These are phyloP conservation scores for Heliconius congener DNA, from an alignment of 1,140 invertebrate species.

Conservation along the genomic window DNA sequence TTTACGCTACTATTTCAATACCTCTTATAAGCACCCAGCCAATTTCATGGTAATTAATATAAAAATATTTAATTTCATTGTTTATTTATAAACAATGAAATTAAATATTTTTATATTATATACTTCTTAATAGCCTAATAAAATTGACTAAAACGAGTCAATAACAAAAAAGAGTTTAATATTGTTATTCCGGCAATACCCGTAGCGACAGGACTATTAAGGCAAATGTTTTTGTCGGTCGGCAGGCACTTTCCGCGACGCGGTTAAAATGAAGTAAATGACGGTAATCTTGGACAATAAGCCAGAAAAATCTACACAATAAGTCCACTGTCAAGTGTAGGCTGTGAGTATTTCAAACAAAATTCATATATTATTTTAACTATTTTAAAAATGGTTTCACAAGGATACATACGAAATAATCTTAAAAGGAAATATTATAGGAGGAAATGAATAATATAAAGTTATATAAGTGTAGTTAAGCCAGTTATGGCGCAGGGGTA, in stretches of 20 bases:
- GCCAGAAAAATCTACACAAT: slow-evolving; percentile 59
- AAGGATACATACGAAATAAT: neutral
- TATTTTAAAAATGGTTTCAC: neutral
- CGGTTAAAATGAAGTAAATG: slow-evolving; percentile 51
- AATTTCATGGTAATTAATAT: too few relatives aligned
- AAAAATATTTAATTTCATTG: too few relatives aligned
- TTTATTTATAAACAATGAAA: too few relatives aligned
- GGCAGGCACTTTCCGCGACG: slow-evolving; percentile 37
- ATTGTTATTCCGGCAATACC: slow-evolving; percentile 28
- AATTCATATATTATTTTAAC: slow-evolving; percentile 13
- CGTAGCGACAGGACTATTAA: slow-evolving; percentile 23
- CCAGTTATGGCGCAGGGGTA: too few relatives aligned
- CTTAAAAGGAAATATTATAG: neutral
- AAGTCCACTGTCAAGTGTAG: slow-evolving; percentile 36
- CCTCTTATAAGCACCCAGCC: too few relatives aligned
- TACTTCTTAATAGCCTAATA: too few relatives aligned
- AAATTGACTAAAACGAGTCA: too few relatives aligned
- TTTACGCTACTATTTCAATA: too few relatives aligned
- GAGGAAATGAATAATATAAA: neutral
- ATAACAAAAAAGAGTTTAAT: neutral
- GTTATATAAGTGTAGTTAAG: neutral
- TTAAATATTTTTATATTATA: too few relatives aligned
- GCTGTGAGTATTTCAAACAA: slow-evolving; percentile 6
- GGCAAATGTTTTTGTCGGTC: slow-evolving; percentile 37
- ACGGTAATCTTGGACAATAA: slow-evolving; percentile 57